These are phyloP conservation scores for Xestia c-nigrum DNA, from an alignment of 2,888 invertebrate species.

Conservation along the genomic window DNA sequence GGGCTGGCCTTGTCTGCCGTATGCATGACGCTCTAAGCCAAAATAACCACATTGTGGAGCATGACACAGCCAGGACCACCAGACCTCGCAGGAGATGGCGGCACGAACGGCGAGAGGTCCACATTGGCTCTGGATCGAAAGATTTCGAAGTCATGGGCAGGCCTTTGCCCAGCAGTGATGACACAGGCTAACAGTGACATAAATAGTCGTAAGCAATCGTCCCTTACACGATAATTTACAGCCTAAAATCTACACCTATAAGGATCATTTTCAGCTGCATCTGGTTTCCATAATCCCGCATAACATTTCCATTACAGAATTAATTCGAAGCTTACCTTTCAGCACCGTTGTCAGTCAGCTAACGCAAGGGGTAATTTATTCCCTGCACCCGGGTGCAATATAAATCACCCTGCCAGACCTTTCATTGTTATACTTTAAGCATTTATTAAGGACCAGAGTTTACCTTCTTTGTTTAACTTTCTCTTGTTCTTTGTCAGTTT, in stretches of 20 bases:
- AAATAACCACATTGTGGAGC: no score
- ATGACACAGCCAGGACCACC: no score
- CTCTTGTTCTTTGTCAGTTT: constrained; percentile 20
- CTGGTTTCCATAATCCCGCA: not conserved
- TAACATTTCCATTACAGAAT: constrained; percentile 15
- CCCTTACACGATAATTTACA: not conserved
- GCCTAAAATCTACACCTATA: not conserved
- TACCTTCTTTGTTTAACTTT: constrained; percentile 35
- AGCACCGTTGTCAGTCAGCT: constrained; percentile 15
- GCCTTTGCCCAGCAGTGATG: no score
- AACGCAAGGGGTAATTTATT: constrained; percentile 54
- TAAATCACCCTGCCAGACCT: constrained; percentile 52
- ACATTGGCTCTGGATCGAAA: no score
- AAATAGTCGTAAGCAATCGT: not conserved
- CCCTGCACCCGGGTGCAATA: constrained; percentile 56
- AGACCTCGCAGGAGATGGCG: no score
- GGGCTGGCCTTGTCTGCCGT: no score
- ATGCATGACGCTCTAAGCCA: no score
- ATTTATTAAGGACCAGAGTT: constrained; percentile 41
- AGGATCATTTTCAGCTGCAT: not conserved
- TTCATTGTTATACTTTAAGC: constrained; percentile 39
- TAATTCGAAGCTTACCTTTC: constrained; percentile 25
- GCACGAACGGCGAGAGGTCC: no score
- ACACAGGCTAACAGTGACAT: no score
- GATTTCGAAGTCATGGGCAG: no score